These are phyloP conservation scores for Rhagoletis pomonella DNA, from an alignment of 1,140 invertebrate genomes.

Conservation along the genomic window DNA sequence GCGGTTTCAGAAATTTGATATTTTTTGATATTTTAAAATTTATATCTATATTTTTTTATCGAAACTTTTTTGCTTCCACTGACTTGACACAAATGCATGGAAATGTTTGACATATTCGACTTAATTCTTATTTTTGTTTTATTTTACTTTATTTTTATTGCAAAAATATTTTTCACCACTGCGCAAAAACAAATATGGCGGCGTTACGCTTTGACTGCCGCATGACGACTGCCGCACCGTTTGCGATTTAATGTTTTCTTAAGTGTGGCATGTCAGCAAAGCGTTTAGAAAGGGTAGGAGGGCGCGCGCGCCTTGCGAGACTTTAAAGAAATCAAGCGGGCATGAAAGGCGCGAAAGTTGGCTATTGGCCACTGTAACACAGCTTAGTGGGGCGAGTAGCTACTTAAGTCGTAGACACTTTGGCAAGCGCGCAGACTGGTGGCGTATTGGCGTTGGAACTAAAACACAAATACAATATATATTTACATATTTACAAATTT, in stretches of 20 bases:
- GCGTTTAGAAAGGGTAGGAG: not conserved
- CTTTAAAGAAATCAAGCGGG: not conserved
- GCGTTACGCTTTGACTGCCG: conserved; percentile 56
- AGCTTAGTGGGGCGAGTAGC: not conserved
- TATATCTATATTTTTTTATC: no score
- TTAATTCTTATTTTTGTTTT: not conserved
- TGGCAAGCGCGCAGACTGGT: not conserved
- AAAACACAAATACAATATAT: not conserved
- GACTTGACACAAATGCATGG: not conserved
- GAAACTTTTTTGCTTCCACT: not conserved
- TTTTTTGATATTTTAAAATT: no score
- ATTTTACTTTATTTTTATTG: not conserved
- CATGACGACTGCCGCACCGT: conserved; percentile 63
- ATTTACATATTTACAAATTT: not conserved
- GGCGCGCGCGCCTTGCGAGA: not conserved
- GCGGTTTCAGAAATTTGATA: no score
- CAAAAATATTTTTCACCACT: not conserved
- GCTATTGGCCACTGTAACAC: not conserved
- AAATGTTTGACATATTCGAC: not conserved
- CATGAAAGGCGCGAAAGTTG: not conserved
- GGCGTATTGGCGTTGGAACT: not conserved
- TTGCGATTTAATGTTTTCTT: conserved; percentile 59
- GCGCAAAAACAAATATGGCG: conserved; percentile 8
- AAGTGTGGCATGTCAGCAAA: conserved; percentile 45
- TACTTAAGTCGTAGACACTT: not conserved